Evolutionary conservation across 2,113 vertebrate species (phyloP).

Genomic region (Lepus timidus): DNA sequence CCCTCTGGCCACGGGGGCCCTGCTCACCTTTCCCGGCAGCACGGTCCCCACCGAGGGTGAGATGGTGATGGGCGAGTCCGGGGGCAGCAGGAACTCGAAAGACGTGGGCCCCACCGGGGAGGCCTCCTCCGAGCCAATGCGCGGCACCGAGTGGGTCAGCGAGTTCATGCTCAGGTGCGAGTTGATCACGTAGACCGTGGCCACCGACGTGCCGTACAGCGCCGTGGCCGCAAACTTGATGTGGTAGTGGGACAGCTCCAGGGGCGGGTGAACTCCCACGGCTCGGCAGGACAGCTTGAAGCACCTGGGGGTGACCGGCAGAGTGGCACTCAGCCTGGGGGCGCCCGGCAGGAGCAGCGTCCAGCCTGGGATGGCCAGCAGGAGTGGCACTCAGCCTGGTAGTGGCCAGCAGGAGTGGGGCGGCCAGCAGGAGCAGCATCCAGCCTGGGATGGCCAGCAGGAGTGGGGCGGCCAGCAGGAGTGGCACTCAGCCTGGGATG

Average conservation of each 20-base stretch:
- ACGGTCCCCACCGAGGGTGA: slow-evolving; percentile 90
- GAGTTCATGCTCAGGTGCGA: slow-evolving; percentile 80
- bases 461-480: no score
- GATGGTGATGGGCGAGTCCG: slow-evolving; percentile 89
- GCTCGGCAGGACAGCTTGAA: slow-evolving; percentile 93
- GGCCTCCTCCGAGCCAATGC: slow-evolving; percentile 67
- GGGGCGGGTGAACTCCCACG: slow-evolving; percentile 91
- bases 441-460: no score
- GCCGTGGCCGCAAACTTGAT: slow-evolving; percentile 93
- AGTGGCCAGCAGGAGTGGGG: no score
- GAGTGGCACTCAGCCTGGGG: no score
- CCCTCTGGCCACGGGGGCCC: rapidly evolving
- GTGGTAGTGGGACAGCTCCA: slow-evolving; percentile 94
- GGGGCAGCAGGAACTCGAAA: slow-evolving; percentile 91
- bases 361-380: no score
- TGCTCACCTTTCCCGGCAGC: slow-evolving; percentile 88
- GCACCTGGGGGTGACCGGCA: slow-evolving; percentile 86
- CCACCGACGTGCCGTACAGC: slow-evolving; percentile 87
- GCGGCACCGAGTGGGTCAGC: slow-evolving; percentile 80
- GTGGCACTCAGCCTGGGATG: no score
- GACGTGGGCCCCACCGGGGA: slow-evolving; percentile 86
- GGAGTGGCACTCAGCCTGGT: no score
- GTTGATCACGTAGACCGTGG: slow-evolving; percentile 89
- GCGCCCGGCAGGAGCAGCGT: no score
- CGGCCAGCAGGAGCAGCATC: no score